Evolutionary conservation across 2,888 invertebrate species (phyloP), one percentile per base, ranked within the genome.

Genomic region (Steinernema hermaphroditum): DNA sequence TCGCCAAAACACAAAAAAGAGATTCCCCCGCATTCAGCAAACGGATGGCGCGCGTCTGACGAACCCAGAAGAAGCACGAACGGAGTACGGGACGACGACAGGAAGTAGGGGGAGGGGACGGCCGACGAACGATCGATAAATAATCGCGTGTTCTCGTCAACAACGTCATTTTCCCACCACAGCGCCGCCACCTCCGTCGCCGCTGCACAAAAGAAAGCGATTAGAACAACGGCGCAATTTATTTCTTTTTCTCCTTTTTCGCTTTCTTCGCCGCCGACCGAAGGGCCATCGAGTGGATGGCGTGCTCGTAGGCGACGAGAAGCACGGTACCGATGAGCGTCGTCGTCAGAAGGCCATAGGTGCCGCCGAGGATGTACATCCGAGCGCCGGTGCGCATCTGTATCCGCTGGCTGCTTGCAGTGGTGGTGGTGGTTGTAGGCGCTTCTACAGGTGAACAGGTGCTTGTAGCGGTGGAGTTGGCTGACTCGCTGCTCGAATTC

Each of bases 131-230:
- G 27, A 62, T 62, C 62, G 62, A 62, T 62, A 62, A 62, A 62
- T 62, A 62, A 62, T 62, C 62, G 62, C 62, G 54, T 54, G 54
- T n/a, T n/a, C n/a, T 54, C 54, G 62, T 62, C 62, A 62, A 62
- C 62, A 62, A 12, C 62, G 27, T 29, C 62, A 32, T n/a, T n/a
- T n/a, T n/a, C n/a, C 22, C 34, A 16, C 14, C 62, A 62, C 16
- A 32, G 19, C 22, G 9, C 49, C 12, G 22, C 14, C 22, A 24
- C 54, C 14, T 27, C 22, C 22, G 27, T 54, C 27, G 27, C 24
- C 54, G 54, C 9, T 14, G 54, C 14, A n/a, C n/a, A n/a, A n/a
- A n/a, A n/a, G n/a, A n/a, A n/a, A n/a, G n/a, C n/a, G n/a, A n/a
- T n/a, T n/a, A n/a, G n/a, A n/a, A n/a, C n/a, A n/a, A n/a, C n/a